Conservation (phyloP, 2,113 vertebrate species). For the Sterrhoptilus dennistouni region DNA sequence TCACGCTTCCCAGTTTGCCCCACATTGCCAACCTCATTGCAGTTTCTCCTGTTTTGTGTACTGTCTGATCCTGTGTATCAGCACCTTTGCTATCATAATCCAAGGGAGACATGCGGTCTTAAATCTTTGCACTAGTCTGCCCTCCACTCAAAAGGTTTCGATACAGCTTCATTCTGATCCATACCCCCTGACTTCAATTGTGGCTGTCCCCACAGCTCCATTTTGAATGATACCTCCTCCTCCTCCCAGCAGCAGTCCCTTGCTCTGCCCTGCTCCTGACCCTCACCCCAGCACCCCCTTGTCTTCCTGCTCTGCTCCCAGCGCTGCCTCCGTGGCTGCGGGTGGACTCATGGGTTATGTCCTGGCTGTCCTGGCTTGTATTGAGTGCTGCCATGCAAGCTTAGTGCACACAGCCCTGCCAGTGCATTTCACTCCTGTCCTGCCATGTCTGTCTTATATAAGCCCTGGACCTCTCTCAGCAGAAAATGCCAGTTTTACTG, state of each 20-base stretch:
- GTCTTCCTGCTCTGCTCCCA: background rate
- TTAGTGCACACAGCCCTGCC: background rate
- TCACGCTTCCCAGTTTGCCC: background rate
- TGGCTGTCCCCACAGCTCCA: background rate
- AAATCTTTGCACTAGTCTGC: background rate
- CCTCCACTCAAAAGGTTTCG: background rate
- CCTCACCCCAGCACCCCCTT: fast-evolving
- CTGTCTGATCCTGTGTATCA: background rate
- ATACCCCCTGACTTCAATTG: background rate
- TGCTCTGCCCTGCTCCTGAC: fast-evolving
- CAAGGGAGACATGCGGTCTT: background rate
- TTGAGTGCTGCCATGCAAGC: background rate
- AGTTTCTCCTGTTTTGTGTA: background rate
- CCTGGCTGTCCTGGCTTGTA: fast-evolving
- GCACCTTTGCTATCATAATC: background rate
- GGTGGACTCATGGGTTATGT: background rate
- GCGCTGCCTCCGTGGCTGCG: fast-evolving
- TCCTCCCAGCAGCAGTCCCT: background rate
- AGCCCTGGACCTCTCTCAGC: background rate
- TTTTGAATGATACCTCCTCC: background rate
- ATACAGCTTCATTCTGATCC: background rate
- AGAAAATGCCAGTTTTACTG: background rate
- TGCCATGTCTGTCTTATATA: background rate
- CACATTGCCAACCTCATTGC: background rate
- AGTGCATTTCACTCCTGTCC: background rate